Conservation (phyloP, 2,113 vertebrate species). For the Crotophaga sulcirostris region DNA sequence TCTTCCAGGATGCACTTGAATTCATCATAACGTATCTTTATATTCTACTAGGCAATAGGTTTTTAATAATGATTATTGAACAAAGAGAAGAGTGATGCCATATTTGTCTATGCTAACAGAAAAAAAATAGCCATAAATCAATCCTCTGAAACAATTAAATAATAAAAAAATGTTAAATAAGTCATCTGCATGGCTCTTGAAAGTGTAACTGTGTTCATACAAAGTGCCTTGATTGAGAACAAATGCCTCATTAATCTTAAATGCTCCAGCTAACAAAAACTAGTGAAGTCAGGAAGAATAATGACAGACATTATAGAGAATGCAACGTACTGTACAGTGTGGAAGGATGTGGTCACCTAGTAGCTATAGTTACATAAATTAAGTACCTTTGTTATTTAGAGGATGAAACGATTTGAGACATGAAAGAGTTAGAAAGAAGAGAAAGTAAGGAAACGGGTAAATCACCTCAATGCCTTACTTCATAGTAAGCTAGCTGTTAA, state of each 20-base stretch:
- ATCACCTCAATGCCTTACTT: background rate
- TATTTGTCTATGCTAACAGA: background rate
- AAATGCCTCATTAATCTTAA: slow-evolving; percentile 73
- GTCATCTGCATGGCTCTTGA: slow-evolving; percentile 34
- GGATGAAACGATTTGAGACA: background rate
- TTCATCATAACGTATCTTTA: background rate
- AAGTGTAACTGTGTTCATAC: slow-evolving; percentile 60
- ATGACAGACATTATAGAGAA: slow-evolving; percentile 67
- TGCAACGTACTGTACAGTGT: background rate
- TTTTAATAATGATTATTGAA: background rate
- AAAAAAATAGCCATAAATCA: background rate
- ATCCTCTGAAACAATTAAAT: background rate
- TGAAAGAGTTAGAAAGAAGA: background rate
- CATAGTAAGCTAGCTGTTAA: background rate
- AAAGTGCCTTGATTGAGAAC: slow-evolving; percentile 69
- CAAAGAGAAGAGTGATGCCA: background rate
- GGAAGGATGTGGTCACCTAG: background rate
- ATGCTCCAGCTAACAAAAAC: slow-evolving; percentile 36
- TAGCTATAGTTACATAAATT: background rate
- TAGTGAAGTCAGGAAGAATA: slow-evolving; percentile 70
- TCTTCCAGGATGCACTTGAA: background rate
- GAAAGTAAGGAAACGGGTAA: background rate
- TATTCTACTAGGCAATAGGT: background rate
- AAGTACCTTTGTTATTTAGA: background rate
- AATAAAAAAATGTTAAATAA: slow-evolving; percentile 18